Evolutionary conservation across 30 jellyfish, hydroid and myxozoan genomes (phyloP).

Genomic region (Sanderia malayensis): DNA sequence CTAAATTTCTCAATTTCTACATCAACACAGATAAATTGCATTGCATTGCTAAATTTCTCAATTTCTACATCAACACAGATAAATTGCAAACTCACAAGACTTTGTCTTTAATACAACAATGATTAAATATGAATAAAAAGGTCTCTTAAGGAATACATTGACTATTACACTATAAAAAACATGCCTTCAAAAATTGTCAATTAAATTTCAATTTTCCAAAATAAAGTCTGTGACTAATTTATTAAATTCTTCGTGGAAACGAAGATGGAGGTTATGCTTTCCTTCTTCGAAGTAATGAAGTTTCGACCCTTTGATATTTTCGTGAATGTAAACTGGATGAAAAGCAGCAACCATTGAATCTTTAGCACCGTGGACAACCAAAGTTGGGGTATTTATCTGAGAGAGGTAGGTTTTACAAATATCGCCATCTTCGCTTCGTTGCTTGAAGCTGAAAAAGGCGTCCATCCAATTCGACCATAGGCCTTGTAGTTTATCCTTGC

Average conservation of each 20-base stretch:
- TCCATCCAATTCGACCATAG: slow-evolving; percentile 81
- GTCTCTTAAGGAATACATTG: no score
- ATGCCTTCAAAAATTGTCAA: not conserved
- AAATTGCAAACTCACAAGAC: no score
- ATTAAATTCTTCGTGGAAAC: slow-evolving; percentile 67
- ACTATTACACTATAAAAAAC: no score
- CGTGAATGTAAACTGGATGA: slow-evolving; percentile 69
- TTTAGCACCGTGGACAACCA: slow-evolving; percentile 75
- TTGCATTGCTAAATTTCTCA: no score
- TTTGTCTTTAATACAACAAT: no score
- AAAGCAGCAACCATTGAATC: slow-evolving; percentile 63
- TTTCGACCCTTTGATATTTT: slow-evolving; percentile 51
- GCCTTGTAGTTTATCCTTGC: slow-evolving; percentile 70
- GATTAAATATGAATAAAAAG: no score
- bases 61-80: no score
- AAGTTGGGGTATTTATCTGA: slow-evolving; percentile 68
- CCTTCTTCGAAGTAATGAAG: slow-evolving; percentile 52
- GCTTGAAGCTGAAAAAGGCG: slow-evolving; percentile 48
- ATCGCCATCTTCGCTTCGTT: slow-evolving; percentile 32
- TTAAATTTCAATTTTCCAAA: not conserved
- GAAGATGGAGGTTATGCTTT: slow-evolving; percentile 76
- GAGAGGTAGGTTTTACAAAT: slow-evolving; percentile 52
- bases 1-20: no score
- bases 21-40: no score
- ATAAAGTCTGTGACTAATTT: slow-evolving; percentile 49